phyloP scores from a whole-genome alignment of 2,888 invertebrate genomes.

The Cabera pusaria region DNA sequence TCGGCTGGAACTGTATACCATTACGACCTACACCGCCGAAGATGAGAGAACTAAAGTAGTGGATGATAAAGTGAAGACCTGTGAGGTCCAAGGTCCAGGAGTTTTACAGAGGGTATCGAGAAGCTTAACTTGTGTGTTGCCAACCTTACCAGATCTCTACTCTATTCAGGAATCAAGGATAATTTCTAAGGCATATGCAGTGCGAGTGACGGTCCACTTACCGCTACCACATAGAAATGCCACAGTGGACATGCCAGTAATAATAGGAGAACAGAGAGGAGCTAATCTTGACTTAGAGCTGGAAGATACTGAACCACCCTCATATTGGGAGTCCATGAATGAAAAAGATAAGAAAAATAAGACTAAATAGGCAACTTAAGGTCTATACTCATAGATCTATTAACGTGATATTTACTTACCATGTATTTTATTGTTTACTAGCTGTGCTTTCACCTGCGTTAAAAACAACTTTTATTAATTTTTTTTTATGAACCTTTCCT shows the following conservation, averaged over 20 bases:
- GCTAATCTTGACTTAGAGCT: slow-evolving; percentile 1
- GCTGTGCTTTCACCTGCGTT: too few relatives aligned
- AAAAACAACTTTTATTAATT: too few relatives aligned
- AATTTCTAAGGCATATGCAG: slow-evolving; percentile 16
- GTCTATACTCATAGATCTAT: too few relatives aligned
- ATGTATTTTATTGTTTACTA: too few relatives aligned
- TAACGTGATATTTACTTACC: too few relatives aligned
- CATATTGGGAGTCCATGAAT: slow-evolving; percentile 16
- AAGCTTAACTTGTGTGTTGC: slow-evolving; percentile 3
- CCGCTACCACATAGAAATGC: slow-evolving; percentile 21
- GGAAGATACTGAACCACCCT: slow-evolving; percentile 14
- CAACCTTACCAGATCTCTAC: slow-evolving; percentile 19
- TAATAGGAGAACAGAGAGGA: slow-evolving; percentile 21
- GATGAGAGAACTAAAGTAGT: slow-evolving; percentile 1
- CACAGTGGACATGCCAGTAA: slow-evolving; percentile 15
- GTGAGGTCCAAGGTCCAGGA: not conserved
- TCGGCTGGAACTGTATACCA: slow-evolving; percentile 9
- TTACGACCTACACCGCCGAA: slow-evolving; percentile 20
- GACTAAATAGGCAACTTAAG: too few relatives aligned
- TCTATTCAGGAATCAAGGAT: slow-evolving; percentile 19
- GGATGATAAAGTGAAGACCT: slow-evolving; percentile 5
- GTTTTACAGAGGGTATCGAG: slow-evolving; percentile 1
- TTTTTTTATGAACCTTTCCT: too few relatives aligned
- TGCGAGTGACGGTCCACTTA: slow-evolving; percentile 18
- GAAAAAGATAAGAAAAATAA: slow-evolving; percentile 8